Evolutionary conservation across 2,113 vertebrate species (phyloP).

Genomic region (Shinisaurus crocodilurus): DNA sequence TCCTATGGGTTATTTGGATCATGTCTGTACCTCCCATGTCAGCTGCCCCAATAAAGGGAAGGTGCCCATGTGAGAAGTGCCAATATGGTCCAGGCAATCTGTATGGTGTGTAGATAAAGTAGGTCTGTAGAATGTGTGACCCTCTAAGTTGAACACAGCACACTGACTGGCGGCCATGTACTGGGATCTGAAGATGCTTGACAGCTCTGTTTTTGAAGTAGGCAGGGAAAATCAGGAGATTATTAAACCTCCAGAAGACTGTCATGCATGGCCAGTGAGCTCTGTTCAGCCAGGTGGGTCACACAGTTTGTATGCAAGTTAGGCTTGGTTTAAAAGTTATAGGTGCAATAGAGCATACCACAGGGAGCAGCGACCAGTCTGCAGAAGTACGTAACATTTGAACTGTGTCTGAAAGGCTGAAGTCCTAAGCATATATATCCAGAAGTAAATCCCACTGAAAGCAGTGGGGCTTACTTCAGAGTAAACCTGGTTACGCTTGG

Average conservation of each 20-base stretch:
- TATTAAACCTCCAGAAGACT: neutral
- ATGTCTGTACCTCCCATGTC: too few species aligned
- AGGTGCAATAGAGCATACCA: neutral
- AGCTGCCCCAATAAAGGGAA: too few species aligned
- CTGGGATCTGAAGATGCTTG: neutral
- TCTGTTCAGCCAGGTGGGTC: neutral
- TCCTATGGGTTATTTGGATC: too few species aligned
- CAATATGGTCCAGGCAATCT: too few species aligned
- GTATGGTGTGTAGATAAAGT: too few species aligned
- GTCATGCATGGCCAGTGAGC: neutral
- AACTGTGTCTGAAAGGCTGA: neutral
- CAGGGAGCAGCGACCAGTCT: neutral
- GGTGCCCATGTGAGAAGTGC: too few species aligned
- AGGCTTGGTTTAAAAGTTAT: neutral
- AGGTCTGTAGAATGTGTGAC: too few species aligned
- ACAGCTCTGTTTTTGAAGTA: neutral
- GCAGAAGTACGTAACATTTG: neutral
- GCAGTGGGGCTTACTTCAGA: neutral
- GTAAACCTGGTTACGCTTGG: neutral
- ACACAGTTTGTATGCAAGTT: neutral
- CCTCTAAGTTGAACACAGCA: too few species aligned
- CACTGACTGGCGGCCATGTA: too few species aligned
- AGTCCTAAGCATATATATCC: neutral
- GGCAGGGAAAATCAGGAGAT: neutral
- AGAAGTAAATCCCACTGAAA: neutral